Conservation (phyloP, 2,797 vertebrate genomes). For the Acanthurus lineatus region DNA sequence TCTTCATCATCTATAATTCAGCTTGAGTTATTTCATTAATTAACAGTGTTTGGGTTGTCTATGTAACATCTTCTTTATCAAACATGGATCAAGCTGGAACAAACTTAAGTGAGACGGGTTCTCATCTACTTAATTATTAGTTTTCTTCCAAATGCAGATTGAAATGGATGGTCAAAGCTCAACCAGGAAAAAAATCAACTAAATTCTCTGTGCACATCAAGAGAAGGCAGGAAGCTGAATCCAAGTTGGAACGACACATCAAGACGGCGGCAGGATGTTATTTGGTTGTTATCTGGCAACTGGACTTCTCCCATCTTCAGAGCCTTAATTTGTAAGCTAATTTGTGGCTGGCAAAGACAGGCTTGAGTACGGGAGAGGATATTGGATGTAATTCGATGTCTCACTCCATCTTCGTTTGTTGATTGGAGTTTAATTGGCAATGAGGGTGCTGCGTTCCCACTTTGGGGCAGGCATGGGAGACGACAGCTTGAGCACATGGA, state of each 20-base stretch:
- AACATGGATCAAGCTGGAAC: constrained; percentile 63
- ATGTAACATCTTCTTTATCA: constrained; percentile 75
- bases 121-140: constrained; percentile 65
- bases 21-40: constrained; percentile 82
- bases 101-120: constrained; percentile 46
- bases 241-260: constrained; percentile 71
- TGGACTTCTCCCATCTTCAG: constrained; percentile 69
- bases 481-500: constrained; percentile 35
- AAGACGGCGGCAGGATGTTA: constrained; percentile 77
- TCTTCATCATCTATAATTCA: constrained; percentile 75
- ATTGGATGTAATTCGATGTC: constrained; percentile 84
- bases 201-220: constrained; percentile 61
- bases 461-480: constrained; percentile 58
- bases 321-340: constrained; percentile 84
- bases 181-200: constrained; percentile 43
- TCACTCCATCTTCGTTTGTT: constrained; percentile 78
- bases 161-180: constrained; percentile 54
- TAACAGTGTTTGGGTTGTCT: constrained; percentile 73
- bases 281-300: constrained; percentile 77
- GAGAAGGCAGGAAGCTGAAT: constrained; percentile 66
- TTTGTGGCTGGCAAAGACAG: constrained; percentile 75
- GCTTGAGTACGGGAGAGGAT: constrained; percentile 77
- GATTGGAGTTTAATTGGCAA: constrained; percentile 85
- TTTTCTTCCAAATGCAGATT: constrained; percentile 43
- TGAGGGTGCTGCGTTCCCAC: constrained; percentile 62